Evolutionary conservation across 2,113 vertebrate species (phyloP), one percentile per base, ranked within the genome.

Genomic region (Leucoraja erinaceus): DNA sequence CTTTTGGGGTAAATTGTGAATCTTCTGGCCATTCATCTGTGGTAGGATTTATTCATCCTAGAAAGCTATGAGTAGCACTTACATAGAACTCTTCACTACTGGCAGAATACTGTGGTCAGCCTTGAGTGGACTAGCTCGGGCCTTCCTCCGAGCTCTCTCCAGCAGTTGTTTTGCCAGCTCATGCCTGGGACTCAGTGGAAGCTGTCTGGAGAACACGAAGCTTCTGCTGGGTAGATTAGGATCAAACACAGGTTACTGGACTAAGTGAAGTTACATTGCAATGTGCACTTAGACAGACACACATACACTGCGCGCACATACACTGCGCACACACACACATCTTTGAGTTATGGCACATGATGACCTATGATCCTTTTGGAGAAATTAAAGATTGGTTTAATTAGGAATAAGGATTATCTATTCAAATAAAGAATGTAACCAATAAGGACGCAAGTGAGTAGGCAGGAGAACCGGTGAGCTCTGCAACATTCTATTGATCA

Each of bases 111-210:
- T 96, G 94, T 99, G 98, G 97, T 97, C 98, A 94, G 97, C 98
- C 86, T 97, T 98, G 94, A 99, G 95, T 0, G 98, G 98, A 94
- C 96, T 96, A 20, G 97, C 97, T 77, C 96, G 96, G 94, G 98
- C 97, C 96, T 99, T 99, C 95, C 98, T 97, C 88, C 98, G 96
- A 33, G 98, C 97, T 66, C 95, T 95, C 94, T 98, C 98, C 94
- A 98, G 96, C 94, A 98, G 96, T 94, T 96, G 97, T 95, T 97
- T 98, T 94, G 97, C 97, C 94, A 98, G 97, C 94, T 99, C 97
- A 18, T 97, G 97, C 94, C 97, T 96, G 16, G 97, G 96, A 93
- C 98, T 99, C 95, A 97, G 96, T 94, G 95, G 94, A 0, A 97
- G 96, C 88, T 97, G 96, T n/a, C 94, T 96, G 94, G 93, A 92